These are phyloP conservation scores for Trichogramma dendrolimi DNA, from an alignment of 2,888 invertebrate genomes.

Conservation along the genomic window DNA sequence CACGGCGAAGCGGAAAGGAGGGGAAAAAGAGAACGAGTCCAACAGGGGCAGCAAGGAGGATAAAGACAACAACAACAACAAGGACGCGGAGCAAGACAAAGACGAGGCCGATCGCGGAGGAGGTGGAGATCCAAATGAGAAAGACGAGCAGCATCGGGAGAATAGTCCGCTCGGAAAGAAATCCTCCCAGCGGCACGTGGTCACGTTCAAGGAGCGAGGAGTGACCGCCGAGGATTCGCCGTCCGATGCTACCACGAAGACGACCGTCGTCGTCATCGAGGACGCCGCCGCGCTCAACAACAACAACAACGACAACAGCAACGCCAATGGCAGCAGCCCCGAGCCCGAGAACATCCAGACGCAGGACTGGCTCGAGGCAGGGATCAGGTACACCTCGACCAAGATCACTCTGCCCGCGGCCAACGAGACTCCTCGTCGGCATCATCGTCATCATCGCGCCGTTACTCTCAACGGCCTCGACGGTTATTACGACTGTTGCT, in stretches of 20 bases:
- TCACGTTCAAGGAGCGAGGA: slow-evolving; percentile 19
- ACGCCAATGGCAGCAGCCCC: slow-evolving; percentile 24
- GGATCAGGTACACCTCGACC: slow-evolving; percentile 48
- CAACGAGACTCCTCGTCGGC: slow-evolving; percentile 11
- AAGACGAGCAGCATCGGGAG: neutral
- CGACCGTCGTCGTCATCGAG: slow-evolving; percentile 45
- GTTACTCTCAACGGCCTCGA: too few species aligned
- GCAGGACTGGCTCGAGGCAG: slow-evolving; percentile 49
- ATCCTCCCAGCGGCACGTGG: slow-evolving; percentile 20
- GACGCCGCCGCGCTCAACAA: too few species aligned
- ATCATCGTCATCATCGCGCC: slow-evolving; percentile 37
- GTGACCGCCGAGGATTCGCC: neutral
- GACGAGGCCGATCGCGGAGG: neutral
- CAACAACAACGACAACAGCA: too few species aligned
- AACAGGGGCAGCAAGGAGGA: neutral
- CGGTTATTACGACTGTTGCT: neutral
- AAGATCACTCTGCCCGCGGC: slow-evolving; percentile 45
- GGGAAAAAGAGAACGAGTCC: slow-evolving; percentile 3
- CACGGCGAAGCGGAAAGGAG: slow-evolving; percentile 7
- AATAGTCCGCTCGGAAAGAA: slow-evolving; percentile 14
- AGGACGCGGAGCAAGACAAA: neutral
- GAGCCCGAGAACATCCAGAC: slow-evolving; percentile 46
- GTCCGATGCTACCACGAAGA: neutral
- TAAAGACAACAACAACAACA: slow-evolving; percentile 5
- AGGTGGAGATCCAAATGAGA: neutral